Conservation (phyloP, 2,797 vertebrate genomes). For the Sciaenops ocellatus region DNA sequence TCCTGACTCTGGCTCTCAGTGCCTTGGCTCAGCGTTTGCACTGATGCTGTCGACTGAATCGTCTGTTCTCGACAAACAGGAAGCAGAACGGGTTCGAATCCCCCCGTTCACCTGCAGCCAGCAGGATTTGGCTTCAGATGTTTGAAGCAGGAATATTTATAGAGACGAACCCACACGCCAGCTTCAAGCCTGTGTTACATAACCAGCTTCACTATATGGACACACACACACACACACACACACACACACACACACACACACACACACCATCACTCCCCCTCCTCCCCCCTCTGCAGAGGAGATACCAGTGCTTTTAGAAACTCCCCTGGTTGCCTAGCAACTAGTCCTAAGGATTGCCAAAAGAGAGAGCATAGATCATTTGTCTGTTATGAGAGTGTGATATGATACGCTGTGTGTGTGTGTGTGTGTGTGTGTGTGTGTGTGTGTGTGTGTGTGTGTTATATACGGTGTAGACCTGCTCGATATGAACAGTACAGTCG, state of each 20-base stretch:
- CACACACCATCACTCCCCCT: background rate
- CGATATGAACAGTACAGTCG: too few relatives aligned
- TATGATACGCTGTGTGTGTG: constrained; percentile 32
- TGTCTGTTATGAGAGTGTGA: constrained; percentile 39
- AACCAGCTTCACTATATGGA: constrained; percentile 34
- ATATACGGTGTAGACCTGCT: background rate
- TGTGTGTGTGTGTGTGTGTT: too few relatives aligned
- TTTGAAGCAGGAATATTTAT: constrained; percentile 54
- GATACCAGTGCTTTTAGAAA: constrained; percentile 74
- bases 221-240: too few relatives aligned
- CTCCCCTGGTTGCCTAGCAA: constrained; percentile 85
- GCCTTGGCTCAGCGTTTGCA: background rate
- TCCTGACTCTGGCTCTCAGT: constrained; percentile 14
- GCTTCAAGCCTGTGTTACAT: constrained; percentile 40
- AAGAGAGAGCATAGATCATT: constrained; percentile 61
- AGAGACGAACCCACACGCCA: constrained; percentile 18
- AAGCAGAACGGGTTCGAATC: constrained; percentile 12
- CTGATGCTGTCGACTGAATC: background rate
- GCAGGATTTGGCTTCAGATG: constrained; percentile 18
- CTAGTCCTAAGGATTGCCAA: constrained; percentile 74
- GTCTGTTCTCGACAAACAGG: constrained; percentile 15
- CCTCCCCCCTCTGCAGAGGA: constrained; percentile 65
- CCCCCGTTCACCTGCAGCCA: constrained; percentile 26
- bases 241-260: too few relatives aligned
- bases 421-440: too few relatives aligned